Percentiles rank a stretch among this genome's conserved stretches.
phyloP scores from a whole-genome alignment of 1,140 invertebrate genomes.

The Ptiloglossa arizonensis region DNA sequence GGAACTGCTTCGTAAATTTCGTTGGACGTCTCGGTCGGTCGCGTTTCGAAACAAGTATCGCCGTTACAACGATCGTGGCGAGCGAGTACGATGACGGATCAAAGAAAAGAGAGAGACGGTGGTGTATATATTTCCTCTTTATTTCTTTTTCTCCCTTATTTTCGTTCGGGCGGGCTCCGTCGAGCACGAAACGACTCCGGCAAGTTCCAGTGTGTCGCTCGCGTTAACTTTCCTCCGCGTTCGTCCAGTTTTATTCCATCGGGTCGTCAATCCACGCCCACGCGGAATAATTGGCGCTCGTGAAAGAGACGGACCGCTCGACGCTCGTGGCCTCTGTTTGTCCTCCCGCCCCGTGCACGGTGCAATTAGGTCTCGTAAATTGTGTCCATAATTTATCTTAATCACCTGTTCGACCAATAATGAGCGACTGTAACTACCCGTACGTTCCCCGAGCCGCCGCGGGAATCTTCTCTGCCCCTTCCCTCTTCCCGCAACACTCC shows the following conservation, averaged over 20 bases:
- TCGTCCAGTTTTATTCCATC: constrained; percentile 66
- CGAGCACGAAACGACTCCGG: neutral
- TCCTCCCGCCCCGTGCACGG: constrained; percentile 7
- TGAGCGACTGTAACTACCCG: constrained; percentile 38
- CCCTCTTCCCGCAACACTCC: neutral
- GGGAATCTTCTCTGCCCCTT: neutral
- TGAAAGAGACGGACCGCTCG: constrained; percentile 34
- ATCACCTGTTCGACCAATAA: constrained; percentile 50
- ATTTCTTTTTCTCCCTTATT: neutral
- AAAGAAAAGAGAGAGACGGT: no score
- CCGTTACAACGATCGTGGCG: no score
- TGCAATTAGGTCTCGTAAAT: constrained; percentile 73
- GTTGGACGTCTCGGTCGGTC: no score
- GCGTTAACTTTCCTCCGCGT: constrained; percentile 23
- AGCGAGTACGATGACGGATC: no score
- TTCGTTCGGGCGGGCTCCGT: neutral
- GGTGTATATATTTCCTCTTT: no score
- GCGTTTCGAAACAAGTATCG: no score
- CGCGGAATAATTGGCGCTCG: constrained; percentile 54
- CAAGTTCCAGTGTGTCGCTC: constrained; percentile 12
- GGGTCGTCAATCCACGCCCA: constrained; percentile 62
- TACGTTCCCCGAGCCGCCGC: neutral
- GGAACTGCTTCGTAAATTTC: no score
- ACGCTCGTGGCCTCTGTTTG: constrained; percentile 45
- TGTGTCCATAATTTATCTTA: constrained; percentile 65